Evolutionary conservation across 1,140 invertebrate species (phyloP), one percentile per base, ranked within the genome.

Genomic region (Lepidurus apus): DNA sequence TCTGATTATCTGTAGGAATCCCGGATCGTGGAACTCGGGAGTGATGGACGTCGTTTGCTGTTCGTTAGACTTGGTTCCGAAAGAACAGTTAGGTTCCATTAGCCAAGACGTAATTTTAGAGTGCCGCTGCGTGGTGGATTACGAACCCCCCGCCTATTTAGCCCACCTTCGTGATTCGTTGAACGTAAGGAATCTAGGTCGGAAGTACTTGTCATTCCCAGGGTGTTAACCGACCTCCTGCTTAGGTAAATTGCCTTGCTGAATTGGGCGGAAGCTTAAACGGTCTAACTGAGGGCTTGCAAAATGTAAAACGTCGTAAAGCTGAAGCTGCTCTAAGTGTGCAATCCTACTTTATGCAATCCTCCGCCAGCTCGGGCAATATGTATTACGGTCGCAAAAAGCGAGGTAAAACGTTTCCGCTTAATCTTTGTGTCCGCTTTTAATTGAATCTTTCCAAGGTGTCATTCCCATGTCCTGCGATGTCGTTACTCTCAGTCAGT

Each of bases 81-180:
- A 21, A 6, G 53, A 21, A 9, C 53, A 78, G 43, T 74, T 78
- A 13, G 24, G 43, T 17, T 17, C 17, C n/a, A 78, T 78, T 42
- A 53, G 77, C 26, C 53, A 78, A 17, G 77, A 78, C n/a, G 24
- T 78, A 7, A 42, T 78, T n/a, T 34, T 78, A 21, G 77, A 78
- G 74, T 53, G 77, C 24, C 44, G 42, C 2, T 78, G 77, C 73
- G 43, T 42, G 9, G 77, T 73, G 7, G 77, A 78, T 78, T 0
- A 17, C 42, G 45, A 53, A 42, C 77, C 77, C n/a, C 34, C 77
- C 10, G 17, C 74, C 0, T 73, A 78, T 74, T 44, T 78, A 8
- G 17, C n/a, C 10, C 17, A 73, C 42, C 65, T 78, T 34, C 26
- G 77, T 4, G 53, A 78, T 21, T 43, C 45, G n/a, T n/a, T 78